Evolutionary conservation across 2,797 vertebrate genomes (phyloP).

Genomic region (Toxotes lorentzi): DNA sequence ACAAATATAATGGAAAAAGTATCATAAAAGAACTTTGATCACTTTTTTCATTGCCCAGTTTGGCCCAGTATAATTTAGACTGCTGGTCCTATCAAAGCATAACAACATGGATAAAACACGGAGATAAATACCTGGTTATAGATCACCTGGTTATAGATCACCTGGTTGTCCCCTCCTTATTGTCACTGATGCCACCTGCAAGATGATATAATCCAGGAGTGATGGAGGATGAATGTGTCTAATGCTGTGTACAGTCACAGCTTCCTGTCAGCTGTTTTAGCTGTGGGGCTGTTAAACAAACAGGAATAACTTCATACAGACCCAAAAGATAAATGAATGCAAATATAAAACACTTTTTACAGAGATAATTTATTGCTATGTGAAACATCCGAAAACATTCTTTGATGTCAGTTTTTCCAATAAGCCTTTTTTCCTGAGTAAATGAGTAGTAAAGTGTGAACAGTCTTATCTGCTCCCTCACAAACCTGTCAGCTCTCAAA

Average conservation of each 20-base stretch:
- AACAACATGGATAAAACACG: background rate
- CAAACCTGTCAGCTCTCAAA: constrained; percentile 50
- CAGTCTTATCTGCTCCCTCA: constrained; percentile 47
- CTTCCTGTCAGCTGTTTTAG: no score
- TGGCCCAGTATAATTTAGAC: background rate
- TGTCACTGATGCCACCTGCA: no score
- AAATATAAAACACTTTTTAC: constrained; percentile 19
- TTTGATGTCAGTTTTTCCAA: constrained; percentile 45
- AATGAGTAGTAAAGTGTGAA: constrained; percentile 30
- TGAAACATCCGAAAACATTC: constrained; percentile 10
- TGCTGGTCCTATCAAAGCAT: background rate
- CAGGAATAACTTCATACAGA: background rate
- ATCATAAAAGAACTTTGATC: no score
- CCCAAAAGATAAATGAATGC: constrained; percentile 15
- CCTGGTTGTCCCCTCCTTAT: no score
- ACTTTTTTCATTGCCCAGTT: no score
- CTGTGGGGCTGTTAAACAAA: no score
- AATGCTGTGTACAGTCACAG: no score
- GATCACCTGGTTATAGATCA: no score
- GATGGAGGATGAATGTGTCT: no score
- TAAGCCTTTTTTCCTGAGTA: constrained; percentile 24
- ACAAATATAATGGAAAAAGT: background rate
- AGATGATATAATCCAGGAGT: no score
- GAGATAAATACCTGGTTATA: no score
- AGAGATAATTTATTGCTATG: constrained; percentile 8